Evolutionary conservation across 2,797 vertebrate species (phyloP), one percentile per base, ranked within the genome.

Genomic region (Glyptemys insculpta): DNA sequence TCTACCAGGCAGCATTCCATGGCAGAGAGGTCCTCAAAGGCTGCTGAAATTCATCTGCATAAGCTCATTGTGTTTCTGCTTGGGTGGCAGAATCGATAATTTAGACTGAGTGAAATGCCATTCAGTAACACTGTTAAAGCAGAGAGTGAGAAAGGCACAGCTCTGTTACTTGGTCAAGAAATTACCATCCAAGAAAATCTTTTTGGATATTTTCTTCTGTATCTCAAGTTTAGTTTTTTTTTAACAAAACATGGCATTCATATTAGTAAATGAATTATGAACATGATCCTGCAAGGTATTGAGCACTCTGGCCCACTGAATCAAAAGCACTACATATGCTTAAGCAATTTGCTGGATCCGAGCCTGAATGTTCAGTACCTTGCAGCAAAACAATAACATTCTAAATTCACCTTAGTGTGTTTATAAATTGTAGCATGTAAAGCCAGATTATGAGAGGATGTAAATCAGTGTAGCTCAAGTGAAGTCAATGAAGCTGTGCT

Each of bases 31-130:
- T 88, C 92, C 96, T 97, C 82, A 93, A 34, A 92, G 29, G 52
- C 76, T 92, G 1, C 68, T 95, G 96, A 96, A 96, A 97, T 97
- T 96, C 90, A 87, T 95, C 97, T 94, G 93, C 93, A 92, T 96
- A 92, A 97, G 93, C 91, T 96, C 92, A 84, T 96, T 92, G 95
- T 97, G 95, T 94, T 97, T 97, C 95, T 98, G 97, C 95, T 89
- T 87, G 93, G 98, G 95, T 97, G 94, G 94, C 90, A 94, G 86
- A 97, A 96, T 93, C 89, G 79, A 96, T 98, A 83, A 81, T 92
- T 95, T 82, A 86, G 91, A 94, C 92, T 78, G 78, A 96, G 89
- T 65, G 90, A 94, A 97, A 96, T 80, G 92, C 81, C 85, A 53
- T 93, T 97, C 96, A 80, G 68, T 89, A 87, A 92, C 29, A 18